Evolutionary conservation across 2,888 invertebrate species (phyloP).

Genomic region (Scaptomyza parva): DNA sequence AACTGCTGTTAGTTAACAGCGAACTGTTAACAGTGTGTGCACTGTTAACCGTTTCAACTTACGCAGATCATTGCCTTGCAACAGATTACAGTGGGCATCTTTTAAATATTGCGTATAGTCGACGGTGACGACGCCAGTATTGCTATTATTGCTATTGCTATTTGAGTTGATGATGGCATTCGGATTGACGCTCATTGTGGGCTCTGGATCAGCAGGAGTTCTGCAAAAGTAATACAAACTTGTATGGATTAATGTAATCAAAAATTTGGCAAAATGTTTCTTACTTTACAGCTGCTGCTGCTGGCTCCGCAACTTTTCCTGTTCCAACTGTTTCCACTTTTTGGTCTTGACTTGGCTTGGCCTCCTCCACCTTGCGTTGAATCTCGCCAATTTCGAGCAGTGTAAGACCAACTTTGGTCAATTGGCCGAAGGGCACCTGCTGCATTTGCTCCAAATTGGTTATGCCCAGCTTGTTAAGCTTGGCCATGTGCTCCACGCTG

Average conservation of each 20-base stretch:
- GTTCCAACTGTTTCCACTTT: conserved; percentile 8
- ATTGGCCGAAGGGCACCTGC: conserved; percentile 87
- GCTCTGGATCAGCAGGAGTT: conserved; percentile 52
- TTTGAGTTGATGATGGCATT: conserved; percentile 49
- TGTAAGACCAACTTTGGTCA: conserved; percentile 87
- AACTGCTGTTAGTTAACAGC: not conserved
- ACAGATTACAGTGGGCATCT: conserved; percentile 83
- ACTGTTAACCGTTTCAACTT: conserved; percentile 44
- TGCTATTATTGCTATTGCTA: conserved; percentile 75
- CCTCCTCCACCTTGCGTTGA: conserved; percentile 86
- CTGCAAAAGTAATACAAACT: conserved; percentile 18
- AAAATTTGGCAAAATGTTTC: not conserved
- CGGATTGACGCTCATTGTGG: conserved; percentile 11
- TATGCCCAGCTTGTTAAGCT: conserved; percentile 87
- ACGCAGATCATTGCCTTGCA: conserved; percentile 81
- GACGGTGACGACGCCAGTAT: conserved; percentile 76
- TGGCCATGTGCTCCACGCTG: conserved; percentile 87
- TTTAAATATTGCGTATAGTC: conserved; percentile 85
- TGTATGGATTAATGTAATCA: not conserved
- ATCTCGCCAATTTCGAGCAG: conserved; percentile 88
- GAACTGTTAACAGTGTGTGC: not conserved
- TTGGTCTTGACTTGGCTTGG: conserved; percentile 47
- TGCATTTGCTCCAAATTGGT: conserved; percentile 87
- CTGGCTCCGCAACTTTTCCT: not conserved
- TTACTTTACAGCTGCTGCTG: conserved; percentile 14